Base-by-base conservation (phyloP, 2,888 invertebrate species). In the Cheilosia pagana region DNA sequence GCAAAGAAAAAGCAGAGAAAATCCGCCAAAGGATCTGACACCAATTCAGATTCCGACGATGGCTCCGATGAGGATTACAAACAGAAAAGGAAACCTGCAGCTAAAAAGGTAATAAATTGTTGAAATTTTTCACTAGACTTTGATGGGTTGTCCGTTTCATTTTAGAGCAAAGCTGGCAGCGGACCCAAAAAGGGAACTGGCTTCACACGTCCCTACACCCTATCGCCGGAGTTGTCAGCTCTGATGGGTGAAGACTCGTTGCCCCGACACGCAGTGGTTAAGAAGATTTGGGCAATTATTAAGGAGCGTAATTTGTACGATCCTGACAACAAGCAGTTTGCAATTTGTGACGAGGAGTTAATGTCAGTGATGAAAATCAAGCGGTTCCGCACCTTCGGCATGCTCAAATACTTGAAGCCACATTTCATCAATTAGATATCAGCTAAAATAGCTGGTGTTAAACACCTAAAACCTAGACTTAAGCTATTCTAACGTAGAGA, bases 361-460 rank as follows among this genome's bases (percentile, higher is more conserved):
- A 93, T 95, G 91, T 97, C 96, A 92, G 96, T 98, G 45, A 96
- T 98, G 91, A 98, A 98, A 45, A 95, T 96, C 1, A 98, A 98
- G 91, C 95, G 98, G 41, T 98, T 99, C 94, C 95, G 97, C 88
- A 97, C 97, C 71, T 98, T 98, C 89, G 98, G 98, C 86, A 98
- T 98, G 98, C 96, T 98, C 96, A 98, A 98, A 92, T 97, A 97
- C 92, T 94, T 99, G 88, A 98, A 98, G 92, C 95, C 95, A 86
- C 98, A 98, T 93, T 98, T 98, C 88, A 88, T 91, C 53, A 89
- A 91, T 62, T 91, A 91, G 50, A 59, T 16, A 53, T 50, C 52
- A 23, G 6, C n/a, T 10, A 35, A 12, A 14, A 7, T 41, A 45
- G 53, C 35, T 59, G 68, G 53, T 59, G 65, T 50, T 71, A 60